phyloP scores from a whole-genome alignment of 2,113 vertebrate genomes.

The Pelecanoides urinatrix region DNA sequence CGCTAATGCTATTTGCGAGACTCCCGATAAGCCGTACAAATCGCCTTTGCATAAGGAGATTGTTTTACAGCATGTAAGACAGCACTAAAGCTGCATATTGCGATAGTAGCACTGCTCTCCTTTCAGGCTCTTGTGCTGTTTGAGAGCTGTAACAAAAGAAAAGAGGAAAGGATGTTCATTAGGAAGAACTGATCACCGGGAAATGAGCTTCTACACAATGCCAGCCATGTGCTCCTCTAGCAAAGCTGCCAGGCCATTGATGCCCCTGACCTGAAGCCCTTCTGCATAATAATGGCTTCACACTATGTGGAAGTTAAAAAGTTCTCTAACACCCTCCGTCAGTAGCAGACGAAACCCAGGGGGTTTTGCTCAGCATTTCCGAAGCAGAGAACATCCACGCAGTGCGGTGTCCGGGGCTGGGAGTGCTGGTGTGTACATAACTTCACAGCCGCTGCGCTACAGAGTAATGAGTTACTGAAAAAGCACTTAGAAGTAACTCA shows the following conservation, averaged over 20 bases:
- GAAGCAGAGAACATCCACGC: accelerated
- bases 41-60: accelerated
- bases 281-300: accelerated
- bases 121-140: accelerated
- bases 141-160: neutral
- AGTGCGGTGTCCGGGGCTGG: accelerated
- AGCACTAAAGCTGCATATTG: accelerated
- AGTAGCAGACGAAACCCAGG: accelerated
- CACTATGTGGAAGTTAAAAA: accelerated
- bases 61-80: neutral
- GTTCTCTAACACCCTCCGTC: accelerated
- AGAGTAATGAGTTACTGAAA: neutral
- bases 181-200: accelerated
- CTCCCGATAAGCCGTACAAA: accelerated
- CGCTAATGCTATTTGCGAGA: accelerated
- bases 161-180: neutral
- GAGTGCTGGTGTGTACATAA: accelerated
- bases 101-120: accelerated
- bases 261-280: neutral
- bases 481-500: neutral
- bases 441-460: accelerated
- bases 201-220: accelerated
- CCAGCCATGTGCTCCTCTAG: accelerated
- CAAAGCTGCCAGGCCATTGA: neutral
- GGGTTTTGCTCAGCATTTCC: accelerated